Percentiles rank a stretch among this genome's conserved stretches.
phyloP scores from a whole-genome alignment of 2,888 invertebrate species.

The Chrysodeixis includens region DNA sequence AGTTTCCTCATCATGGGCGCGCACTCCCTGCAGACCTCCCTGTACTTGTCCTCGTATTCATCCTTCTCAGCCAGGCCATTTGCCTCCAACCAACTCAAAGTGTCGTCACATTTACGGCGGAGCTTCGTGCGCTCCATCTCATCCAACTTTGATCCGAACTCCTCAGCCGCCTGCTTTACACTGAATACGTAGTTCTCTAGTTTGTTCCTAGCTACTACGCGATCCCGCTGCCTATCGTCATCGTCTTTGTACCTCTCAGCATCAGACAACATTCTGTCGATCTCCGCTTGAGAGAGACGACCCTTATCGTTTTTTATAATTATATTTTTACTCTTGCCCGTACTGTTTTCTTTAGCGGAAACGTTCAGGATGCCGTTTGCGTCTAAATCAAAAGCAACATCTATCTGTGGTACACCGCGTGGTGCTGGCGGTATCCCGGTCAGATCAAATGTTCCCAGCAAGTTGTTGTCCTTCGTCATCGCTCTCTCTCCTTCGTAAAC shows the following conservation, averaged over 20 bases:
- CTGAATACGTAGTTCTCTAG: constrained; percentile 92
- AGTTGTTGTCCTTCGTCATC: constrained; percentile 93
- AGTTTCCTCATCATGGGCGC: constrained; percentile 90
- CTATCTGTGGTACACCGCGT: constrained; percentile 91
- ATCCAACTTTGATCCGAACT: constrained; percentile 89
- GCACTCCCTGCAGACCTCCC: constrained; percentile 66
- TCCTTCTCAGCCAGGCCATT: constrained; percentile 91
- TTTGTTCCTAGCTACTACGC: constrained; percentile 91
- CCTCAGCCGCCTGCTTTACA: constrained; percentile 91
- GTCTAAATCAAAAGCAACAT: constrained; percentile 93
- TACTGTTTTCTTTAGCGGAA: constrained; percentile 92
- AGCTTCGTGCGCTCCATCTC: constrained; percentile 89
- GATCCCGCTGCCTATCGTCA: constrained; percentile 91
- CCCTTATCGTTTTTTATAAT: constrained; percentile 95
- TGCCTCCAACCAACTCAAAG: constrained; percentile 91
- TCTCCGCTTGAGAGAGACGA: constrained; percentile 94
- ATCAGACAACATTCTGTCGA: constrained; percentile 94
- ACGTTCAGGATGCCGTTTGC: constrained; percentile 95
- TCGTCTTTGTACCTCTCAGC: constrained; percentile 93
- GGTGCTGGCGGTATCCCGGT: constrained; percentile 92
- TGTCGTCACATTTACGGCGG: constrained; percentile 87
- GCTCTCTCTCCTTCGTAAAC: constrained; percentile 94
- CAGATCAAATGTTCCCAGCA: constrained; percentile 90
- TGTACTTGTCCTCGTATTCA: constrained; percentile 90
- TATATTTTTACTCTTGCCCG: constrained; percentile 92